Conservation (phyloP, 2,797 vertebrate species). For the Monodelphis domestica region DNA sequence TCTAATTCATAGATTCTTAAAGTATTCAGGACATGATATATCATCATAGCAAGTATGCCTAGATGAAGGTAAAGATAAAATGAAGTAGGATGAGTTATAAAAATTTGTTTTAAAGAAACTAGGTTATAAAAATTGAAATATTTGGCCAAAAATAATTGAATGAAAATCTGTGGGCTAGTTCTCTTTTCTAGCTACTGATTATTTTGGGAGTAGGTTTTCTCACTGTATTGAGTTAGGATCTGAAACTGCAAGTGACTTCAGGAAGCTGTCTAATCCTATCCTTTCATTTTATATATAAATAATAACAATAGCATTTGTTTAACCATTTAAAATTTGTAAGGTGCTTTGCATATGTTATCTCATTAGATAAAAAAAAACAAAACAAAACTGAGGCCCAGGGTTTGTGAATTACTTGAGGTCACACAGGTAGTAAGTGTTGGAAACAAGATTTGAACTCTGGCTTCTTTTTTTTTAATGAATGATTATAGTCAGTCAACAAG, state of each 20-base stretch:
- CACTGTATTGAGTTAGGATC: background rate
- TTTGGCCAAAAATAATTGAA: constrained; percentile 67
- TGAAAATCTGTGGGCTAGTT: constrained; percentile 67
- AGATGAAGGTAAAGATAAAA: constrained; percentile 3
- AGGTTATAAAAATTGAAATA: background rate
- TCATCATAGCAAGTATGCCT: constrained; percentile 2
- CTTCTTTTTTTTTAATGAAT: background rate
- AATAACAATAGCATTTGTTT: background rate
- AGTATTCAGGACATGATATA: background rate
- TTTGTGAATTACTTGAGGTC: background rate
- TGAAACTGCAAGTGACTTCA: background rate
- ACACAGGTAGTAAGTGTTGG: background rate
- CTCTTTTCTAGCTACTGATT: constrained; percentile 66
- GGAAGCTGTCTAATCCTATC: background rate
- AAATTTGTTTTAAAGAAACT: constrained; percentile 45
- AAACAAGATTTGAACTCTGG: background rate
- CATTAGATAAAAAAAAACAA: background rate
- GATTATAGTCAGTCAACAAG: background rate
- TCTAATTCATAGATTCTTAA: background rate
- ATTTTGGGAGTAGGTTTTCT: constrained; percentile 67
- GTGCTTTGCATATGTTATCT: background rate
- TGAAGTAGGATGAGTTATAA: background rate
- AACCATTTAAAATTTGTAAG: background rate
- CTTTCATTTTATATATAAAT: background rate
- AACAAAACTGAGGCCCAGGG: background rate